phyloP scores from a whole-genome alignment of 2,888 invertebrate genomes.

The Corbicula japonica region DNA sequence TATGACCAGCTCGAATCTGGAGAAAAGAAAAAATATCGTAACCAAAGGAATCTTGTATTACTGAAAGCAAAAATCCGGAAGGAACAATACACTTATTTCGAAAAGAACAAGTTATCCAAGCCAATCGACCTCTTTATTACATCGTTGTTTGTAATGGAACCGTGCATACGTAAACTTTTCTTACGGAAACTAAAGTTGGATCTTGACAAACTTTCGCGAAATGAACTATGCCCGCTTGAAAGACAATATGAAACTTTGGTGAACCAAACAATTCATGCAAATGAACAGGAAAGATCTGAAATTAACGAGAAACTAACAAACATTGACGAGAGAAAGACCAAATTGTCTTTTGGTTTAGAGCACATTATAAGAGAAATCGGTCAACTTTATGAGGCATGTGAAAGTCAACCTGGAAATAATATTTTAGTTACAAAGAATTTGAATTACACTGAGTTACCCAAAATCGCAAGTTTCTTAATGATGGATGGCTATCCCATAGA shows the following conservation, averaged over 20 bases:
- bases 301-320: too few relatives aligned
- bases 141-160: background rate
- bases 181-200: constrained; percentile 7
- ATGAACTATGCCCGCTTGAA: too few relatives aligned
- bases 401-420: background rate
- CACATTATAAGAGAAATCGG: too few relatives aligned
- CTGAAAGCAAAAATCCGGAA: background rate
- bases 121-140: background rate
- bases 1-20: constrained; percentile 1
- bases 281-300: too few relatives aligned
- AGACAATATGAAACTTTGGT: too few relatives aligned
- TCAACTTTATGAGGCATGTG: too few relatives aligned
- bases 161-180: constrained; percentile 1
- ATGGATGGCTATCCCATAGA: constrained; percentile 26
- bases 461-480: background rate
- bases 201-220: too few relatives aligned
- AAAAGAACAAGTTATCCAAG: background rate
- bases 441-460: background rate
- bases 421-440: background rate
- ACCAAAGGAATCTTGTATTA: background rate
- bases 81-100: background rate
- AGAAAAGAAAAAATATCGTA: constrained; percentile 7
- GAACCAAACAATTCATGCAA: too few relatives aligned
- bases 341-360: too few relatives aligned
- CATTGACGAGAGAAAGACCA: too few relatives aligned